Evolutionary conservation across 2,888 invertebrate species (phyloP), one percentile per base, ranked within the genome.

Genomic region (Iphiclides podalirius): DNA sequence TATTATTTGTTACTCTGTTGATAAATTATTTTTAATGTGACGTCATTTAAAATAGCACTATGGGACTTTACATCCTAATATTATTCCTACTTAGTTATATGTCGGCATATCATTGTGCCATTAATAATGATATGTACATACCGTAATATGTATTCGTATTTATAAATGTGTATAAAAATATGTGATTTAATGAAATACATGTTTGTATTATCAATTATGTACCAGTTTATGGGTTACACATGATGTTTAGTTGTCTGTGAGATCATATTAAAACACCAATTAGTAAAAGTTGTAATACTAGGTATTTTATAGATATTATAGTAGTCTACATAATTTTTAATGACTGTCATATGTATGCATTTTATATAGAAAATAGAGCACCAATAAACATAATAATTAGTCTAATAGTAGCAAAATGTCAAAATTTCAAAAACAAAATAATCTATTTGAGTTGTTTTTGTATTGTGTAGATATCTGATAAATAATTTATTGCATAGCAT

Each of bases 1-100:
- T 23, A 13, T 39, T 16, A 41, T 16, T 6, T 39, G 39, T 47
- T 13, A 39, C 20, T 28, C 45, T 31, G 20, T 36, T 39, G 43
- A 35, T 35, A 38, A 26, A 34, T 44, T 42, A 20, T 53, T 40
- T n/a, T 40, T 26, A 16, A 4, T 34, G 14, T 47, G 20, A 37
- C 26, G 15, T 39, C 3, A 34, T 47, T 17, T 40, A 37, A 52
- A 52, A 52, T 48, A 45, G 35, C 17, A 41, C 4, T 12, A 34
- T 34, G 28, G 39, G 35, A 44, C 39, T 34, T 43, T 49, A 49
- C 31, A 49, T 43, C 38, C 37, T 45, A 16, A 38, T 45, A 45
- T 31, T 44, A 35, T 16, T 35, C 35, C 35, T 47, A 35, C 9
- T 40, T 35, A 40, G 11, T 37, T 42, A 13, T 42, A 28, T 34